These are phyloP conservation scores for Rhagologus leucostigma DNA, from an alignment of 2,113 vertebrate genomes.

Conservation along the genomic window DNA sequence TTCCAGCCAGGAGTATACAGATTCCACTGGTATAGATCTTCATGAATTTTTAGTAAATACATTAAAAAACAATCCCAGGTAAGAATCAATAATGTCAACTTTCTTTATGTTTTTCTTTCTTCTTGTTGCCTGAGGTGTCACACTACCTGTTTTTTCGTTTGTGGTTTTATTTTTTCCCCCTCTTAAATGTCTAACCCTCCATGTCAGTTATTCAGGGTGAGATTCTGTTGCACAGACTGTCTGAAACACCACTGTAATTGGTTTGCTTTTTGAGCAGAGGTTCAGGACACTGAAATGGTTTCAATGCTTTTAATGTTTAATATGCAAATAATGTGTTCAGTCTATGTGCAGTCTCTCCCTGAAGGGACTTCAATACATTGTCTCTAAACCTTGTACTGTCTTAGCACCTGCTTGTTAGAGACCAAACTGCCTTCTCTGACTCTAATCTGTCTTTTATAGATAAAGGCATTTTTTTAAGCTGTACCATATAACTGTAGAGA, in stretches of 20 bases:
- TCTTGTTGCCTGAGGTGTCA: not conserved
- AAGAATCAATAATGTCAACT: slow-evolving; percentile 50
- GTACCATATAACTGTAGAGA: not conserved
- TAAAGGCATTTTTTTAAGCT: not conserved
- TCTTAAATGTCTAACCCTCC: not conserved
- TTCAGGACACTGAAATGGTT: not conserved
- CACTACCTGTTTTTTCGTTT: not conserved
- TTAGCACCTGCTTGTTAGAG: not conserved
- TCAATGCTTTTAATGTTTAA: not conserved
- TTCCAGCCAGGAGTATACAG: slow-evolving; percentile 98
- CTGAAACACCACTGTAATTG: not conserved
- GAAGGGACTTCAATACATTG: not conserved
- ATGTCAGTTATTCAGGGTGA: not conserved
- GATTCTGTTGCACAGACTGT: not conserved
- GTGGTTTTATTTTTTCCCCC: not conserved
- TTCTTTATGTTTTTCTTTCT: not conserved
- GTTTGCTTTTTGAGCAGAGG: not conserved
- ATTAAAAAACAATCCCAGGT: slow-evolving; percentile 97
- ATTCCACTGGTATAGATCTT: slow-evolving; percentile 97
- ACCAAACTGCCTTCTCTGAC: not conserved
- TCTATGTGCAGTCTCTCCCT: not conserved
- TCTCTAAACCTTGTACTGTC: not conserved
- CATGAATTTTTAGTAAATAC: slow-evolving; percentile 99
- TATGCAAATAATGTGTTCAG: not conserved
- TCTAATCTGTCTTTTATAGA: not conserved